Conservation (phyloP, 2,113 vertebrate genomes). For the Caretta caretta region DNA sequence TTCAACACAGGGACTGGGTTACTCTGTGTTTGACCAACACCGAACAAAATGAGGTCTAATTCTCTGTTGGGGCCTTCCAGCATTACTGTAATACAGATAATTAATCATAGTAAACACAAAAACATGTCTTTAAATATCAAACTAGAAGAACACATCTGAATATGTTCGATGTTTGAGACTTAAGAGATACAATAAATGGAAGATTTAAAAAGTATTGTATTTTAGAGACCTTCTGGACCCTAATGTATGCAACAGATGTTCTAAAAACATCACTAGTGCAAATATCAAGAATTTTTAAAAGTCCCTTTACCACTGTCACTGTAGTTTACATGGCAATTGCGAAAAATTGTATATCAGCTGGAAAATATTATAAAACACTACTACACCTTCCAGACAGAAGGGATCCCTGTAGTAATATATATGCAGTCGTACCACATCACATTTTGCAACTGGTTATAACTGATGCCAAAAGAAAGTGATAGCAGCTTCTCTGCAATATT, state of each 20-base stretch:
- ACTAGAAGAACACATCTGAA: background rate
- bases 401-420: background rate
- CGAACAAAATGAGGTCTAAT: no score
- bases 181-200: background rate
- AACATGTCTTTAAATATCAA: background rate
- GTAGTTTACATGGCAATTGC: conserved; percentile 19
- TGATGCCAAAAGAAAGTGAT: background rate
- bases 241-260: conserved; percentile 3
- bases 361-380: background rate
- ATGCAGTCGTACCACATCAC: background rate
- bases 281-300: conserved; percentile 8
- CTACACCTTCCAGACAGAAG: background rate
- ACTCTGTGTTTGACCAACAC: background rate
- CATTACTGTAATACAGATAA: background rate
- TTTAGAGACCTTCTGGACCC: background rate
- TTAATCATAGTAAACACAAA: background rate
- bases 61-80: no score
- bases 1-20: background rate
- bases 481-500: background rate
- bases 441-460: background rate
- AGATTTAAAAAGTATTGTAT: background rate
- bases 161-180: background rate
- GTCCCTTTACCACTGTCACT: background rate
- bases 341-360: conserved; percentile 1
- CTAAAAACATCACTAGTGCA: conserved; percentile 4